A percentile compares a stretch with the other conserved stretches of the same genome.
These are phyloP conservation scores for Penaeus indicus DNA, from an alignment of 1,140 invertebrate genomes.

Conservation along the genomic window DNA sequence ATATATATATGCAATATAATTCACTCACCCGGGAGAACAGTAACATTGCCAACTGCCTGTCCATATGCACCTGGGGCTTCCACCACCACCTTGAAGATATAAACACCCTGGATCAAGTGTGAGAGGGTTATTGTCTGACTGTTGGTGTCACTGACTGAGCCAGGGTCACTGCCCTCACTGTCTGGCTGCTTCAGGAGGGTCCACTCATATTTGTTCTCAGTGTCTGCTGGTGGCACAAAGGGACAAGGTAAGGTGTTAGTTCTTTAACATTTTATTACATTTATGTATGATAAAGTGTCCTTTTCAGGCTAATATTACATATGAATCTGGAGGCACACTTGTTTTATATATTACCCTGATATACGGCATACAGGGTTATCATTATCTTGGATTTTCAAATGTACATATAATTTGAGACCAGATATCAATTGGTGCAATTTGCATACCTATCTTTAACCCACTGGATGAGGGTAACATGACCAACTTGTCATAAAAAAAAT, in stretches of 20 bases:
- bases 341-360: too few relatives aligned
- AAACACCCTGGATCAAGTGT: conserved; percentile 76
- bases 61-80: conserved; percentile 82
- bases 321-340: too few relatives aligned
- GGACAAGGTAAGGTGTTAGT: conserved; percentile 13
- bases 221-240: conserved; percentile 68
- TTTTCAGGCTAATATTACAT: too few relatives aligned
- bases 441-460: too few relatives aligned
- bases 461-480: too few relatives aligned
- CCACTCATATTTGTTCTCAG: conserved; percentile 91
- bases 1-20: conserved; percentile 3
- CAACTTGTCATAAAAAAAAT: too few relatives aligned
- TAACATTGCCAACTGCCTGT: conserved; percentile 83
- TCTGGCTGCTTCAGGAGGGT: conserved; percentile 85
- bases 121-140: conserved; percentile 74
- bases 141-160: conserved; percentile 89
- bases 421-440: too few relatives aligned
- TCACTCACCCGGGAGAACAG: conserved; percentile 83
- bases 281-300: too few relatives aligned
- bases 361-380: too few relatives aligned
- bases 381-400: too few relatives aligned
- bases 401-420: too few relatives aligned
- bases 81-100: conserved; percentile 89
- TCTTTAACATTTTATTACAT: too few relatives aligned
- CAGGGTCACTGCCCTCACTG: conserved; percentile 76